Evolutionary conservation across 1,140 invertebrate species (phyloP), one percentile per base, ranked within the genome.

Genomic region (Caenorhabditis latens): DNA sequence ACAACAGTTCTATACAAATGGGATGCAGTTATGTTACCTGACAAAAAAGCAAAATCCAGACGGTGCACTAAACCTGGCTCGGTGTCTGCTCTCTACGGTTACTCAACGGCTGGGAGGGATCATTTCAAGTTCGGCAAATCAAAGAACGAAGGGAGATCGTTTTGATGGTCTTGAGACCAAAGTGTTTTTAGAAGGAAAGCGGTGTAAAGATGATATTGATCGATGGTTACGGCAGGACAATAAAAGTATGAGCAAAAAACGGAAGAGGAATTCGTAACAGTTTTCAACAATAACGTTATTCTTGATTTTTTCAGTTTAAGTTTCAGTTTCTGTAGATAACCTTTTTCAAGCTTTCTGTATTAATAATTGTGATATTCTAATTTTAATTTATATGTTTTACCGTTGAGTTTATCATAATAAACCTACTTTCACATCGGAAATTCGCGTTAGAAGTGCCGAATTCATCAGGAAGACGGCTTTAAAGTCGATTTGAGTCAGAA

Each of bases 1-100:
- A 50, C 84, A 85, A 24, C 55, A 85, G 7, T 85, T 85, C 61
- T 85, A 85, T 43, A 40, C 11, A 4, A 53, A 71, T 16, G 84
- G 84, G 8, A 71, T 75, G 50, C 67, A 85, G 6, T 58, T 85
- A 21, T 71, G 43, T 4, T 46, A 48, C 57, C 13, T 85, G 65
- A 58, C 79, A 48, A 67, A 79, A 13, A n/a, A 32, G 9, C 42
- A 85, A 48, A 67, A 85, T 55, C n/a, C 63, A 4, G 67, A 85
- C 5, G 71, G 71, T 7, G 71, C 71, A n/a, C 43, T 79, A 24
- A 85, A 79, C 14, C 50, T 85, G 9, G 11, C 84, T 0, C 13
- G 40, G 14, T 75, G 84, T 50, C 48, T 85, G 8, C 50, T 85
- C 21, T 21, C 43, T 13, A 85, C 84, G 19, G 50, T 85, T 3